Evolutionary conservation across 2,113 vertebrate genomes (phyloP).

Genomic region (Aplodontia rufa): DNA sequence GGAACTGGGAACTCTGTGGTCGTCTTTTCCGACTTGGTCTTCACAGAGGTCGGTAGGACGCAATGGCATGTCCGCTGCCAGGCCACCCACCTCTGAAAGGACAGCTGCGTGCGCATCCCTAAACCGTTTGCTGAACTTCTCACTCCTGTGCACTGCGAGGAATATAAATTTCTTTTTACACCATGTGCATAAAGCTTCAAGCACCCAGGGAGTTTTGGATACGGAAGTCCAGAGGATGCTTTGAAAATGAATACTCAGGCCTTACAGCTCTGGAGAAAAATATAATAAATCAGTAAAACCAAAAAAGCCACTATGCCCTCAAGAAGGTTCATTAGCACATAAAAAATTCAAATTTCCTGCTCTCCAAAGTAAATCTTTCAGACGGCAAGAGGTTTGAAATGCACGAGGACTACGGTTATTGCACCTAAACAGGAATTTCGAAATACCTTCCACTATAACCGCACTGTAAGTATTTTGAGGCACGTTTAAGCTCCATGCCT

Average conservation of each 20-base stretch:
- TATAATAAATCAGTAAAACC: neutral
- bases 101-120: neutral
- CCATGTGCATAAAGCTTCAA: neutral
- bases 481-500: neutral
- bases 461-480: neutral
- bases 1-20: too few species aligned
- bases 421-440: neutral
- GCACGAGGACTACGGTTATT: neutral
- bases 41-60: too few species aligned
- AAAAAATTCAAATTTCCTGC: neutral
- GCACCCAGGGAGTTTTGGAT: neutral
- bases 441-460: neutral
- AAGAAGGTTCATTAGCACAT: neutral
- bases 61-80: too few species aligned
- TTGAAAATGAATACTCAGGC: neutral
- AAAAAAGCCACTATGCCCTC: neutral
- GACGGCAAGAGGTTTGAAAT: neutral
- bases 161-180: neutral
- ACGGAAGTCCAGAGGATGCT: accelerated
- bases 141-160: neutral
- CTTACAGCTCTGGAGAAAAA: neutral
- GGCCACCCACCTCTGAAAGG: too few species aligned
- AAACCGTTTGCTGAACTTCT: neutral
- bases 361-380: neutral
- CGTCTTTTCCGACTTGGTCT: too few species aligned